Base-by-base conservation (phyloP, 2,113 vertebrate species). In the Condylura cristata region DNA sequence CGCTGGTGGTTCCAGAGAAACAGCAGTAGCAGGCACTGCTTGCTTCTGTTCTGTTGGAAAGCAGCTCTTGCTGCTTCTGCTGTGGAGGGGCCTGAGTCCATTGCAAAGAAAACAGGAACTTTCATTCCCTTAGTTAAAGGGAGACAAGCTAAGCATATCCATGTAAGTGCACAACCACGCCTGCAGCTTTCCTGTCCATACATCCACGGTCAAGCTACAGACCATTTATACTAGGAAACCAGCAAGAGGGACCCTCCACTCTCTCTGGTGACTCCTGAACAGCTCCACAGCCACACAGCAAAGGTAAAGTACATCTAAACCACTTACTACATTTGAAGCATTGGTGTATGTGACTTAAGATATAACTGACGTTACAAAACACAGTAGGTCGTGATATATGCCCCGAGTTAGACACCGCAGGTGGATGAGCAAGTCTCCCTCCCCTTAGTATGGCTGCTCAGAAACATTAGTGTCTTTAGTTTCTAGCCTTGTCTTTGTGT, bases 131-230 rank as follows among this genome's bases (percentile, higher is more conserved):
- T 90, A 90, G 48, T 46, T 70, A 65, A 76, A 93, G 53, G 34
- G 84, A 90, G 80, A 58, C n/a, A 78, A 63, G 26, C 56, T 72
- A 17, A 58, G 56, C n/a, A 63, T 37, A 41, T 84, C 37, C 39
- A 44, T 81, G 75, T 76, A 89, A 71, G 63, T 58, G 65, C 12
- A 4, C 34, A 93, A 88, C 90, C 48, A 51, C 5, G 7, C 80
- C 48, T 76, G 90, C 22, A 80, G 44, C 41, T 85, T 92, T 95
- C 66, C 78, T 93, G 58, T 82, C 28, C 72, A 60, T 79, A 90
- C 81, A 93, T 85, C 56, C 81, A 13, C 30, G 30, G 48, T 48
- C 39, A 82, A 72, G 71, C 72, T 90, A 61, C 92, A 81, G 32
- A 84, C 89, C 93, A 90, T 74, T 74, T 84, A 4, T 10, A 81